Base-by-base conservation (phyloP, 1,140 invertebrate genomes). In the Leguminivora glycinivorella region DNA sequence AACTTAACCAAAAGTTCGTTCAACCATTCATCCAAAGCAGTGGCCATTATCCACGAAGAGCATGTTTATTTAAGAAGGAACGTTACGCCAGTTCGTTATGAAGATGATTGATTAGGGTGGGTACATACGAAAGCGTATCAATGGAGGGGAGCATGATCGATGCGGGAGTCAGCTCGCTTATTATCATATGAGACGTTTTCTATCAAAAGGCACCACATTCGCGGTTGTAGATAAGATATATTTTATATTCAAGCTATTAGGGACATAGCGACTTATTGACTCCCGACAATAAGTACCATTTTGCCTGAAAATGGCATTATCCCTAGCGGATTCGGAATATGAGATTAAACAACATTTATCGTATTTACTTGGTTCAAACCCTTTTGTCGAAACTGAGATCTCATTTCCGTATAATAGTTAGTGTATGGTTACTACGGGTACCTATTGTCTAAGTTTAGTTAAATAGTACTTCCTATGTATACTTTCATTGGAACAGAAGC, bases 141-240 rank as follows among this genome's bases (percentile, higher is more conserved):
- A 63, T 63, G 58, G 58, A 63, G 58, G 58, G 58, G 58, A 63
- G 58, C 34, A 34, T 63, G 58, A 63, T 63, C 58, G 58, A 63
- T 63, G 58, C 58, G 26, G 58, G 58, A 63, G 58, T 63, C 34
- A 26, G 58, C 58, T 63, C 58, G 58, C 58, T 31, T 31, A 63
- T 63, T 63, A 63, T 60, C 56, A 60, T 63, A 31, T 31, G n/a
- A n/a, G n/a, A n/a, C n/a, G n/a, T n/a, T n/a, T n/a, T n/a, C n/a
- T n/a, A n/a, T n/a, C n/a, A n/a, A n/a, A n/a, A n/a, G n/a, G n/a
- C n/a, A n/a, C n/a, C n/a, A n/a, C n/a, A n/a, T n/a, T n/a, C n/a
- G n/a, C n/a, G n/a, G n/a, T n/a, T n/a, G n/a, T n/a, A n/a, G n/a
- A n/a, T n/a, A n/a, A n/a, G n/a, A n/a, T n/a, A n/a, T n/a, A n/a